A percentile compares a stretch with the other conserved stretches of the same genome.
These are phyloP conservation scores for Xenopus borealis DNA, from an alignment of 2,113 vertebrate genomes.

Conservation along the genomic window DNA sequence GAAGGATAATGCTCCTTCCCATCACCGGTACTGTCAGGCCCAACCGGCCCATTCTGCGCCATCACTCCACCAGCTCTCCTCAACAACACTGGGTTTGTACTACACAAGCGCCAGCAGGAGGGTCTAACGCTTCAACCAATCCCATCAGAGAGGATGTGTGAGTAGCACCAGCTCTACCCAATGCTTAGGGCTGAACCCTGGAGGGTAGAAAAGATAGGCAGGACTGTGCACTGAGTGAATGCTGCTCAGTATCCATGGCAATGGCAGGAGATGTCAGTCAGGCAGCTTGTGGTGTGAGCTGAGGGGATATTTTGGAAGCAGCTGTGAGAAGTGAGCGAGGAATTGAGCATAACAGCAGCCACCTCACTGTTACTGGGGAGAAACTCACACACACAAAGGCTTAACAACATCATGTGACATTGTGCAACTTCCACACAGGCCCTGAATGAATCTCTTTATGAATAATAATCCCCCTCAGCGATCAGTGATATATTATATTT, in stretches of 20 bases:
- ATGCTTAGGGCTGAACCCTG: not conserved
- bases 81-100: slow-evolving; percentile 9
- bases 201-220: not conserved
- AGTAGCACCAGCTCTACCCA: not conserved
- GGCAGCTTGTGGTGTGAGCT: slow-evolving; percentile 11
- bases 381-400: not conserved
- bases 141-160: not conserved
- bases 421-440: too few species aligned
- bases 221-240: not conserved
- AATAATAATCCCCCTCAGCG: too few species aligned
- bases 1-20: slow-evolving; percentile 41
- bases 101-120: not conserved
- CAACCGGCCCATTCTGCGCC: slow-evolving; percentile 46
- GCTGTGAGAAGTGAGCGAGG: not conserved
- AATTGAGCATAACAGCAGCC: not conserved
- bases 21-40: not conserved
- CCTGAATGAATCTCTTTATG: too few species aligned
- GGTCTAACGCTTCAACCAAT: not conserved
- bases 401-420: too few species aligned
- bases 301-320: slow-evolving; percentile 34
- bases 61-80: slow-evolving; percentile 42
- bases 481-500: too few species aligned
- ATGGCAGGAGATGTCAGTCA: slow-evolving; percentile 32
- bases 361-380: slow-evolving; percentile 39
- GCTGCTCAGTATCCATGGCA: slow-evolving; percentile 21